Evolutionary conservation across 2,797 vertebrate species (phyloP).

Genomic region (Pteronotus mesoamericanus): DNA sequence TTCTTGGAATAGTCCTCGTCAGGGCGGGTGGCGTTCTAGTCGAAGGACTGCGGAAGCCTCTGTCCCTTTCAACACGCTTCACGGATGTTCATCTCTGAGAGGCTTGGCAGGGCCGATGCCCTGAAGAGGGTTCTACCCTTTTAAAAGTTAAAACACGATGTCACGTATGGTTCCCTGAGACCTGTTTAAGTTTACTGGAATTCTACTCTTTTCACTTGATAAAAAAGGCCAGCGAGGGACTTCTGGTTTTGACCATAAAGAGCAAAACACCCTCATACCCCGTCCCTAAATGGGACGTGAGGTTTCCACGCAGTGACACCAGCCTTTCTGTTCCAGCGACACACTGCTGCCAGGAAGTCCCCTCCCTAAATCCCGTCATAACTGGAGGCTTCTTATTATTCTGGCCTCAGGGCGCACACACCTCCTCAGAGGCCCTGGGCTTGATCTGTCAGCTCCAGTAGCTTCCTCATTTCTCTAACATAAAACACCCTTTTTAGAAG

Average conservation of each 20-base stretch:
- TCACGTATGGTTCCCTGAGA: background rate
- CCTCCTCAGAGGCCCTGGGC: background rate
- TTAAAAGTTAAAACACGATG: background rate
- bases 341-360: background rate
- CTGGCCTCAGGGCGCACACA: background rate
- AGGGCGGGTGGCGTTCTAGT: background rate
- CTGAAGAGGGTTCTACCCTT: background rate
- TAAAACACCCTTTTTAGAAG: background rate
- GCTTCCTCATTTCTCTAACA: background rate
- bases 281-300: background rate
- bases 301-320: background rate
- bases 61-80: background rate
- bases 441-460: background rate
- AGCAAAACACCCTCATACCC: background rate
- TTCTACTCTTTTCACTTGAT: background rate
- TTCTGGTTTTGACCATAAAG: background rate
- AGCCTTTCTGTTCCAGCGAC: background rate
- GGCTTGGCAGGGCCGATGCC: background rate
- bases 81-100: constrained; percentile 1
- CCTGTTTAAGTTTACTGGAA: background rate
- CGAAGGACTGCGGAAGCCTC: background rate
- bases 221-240: background rate
- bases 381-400: background rate
- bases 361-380: background rate
- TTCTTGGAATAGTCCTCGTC: background rate